Evolutionary conservation across 2,113 vertebrate genomes (phyloP).

Genomic region (Rhegmatorhina hoffmannsi): DNA sequence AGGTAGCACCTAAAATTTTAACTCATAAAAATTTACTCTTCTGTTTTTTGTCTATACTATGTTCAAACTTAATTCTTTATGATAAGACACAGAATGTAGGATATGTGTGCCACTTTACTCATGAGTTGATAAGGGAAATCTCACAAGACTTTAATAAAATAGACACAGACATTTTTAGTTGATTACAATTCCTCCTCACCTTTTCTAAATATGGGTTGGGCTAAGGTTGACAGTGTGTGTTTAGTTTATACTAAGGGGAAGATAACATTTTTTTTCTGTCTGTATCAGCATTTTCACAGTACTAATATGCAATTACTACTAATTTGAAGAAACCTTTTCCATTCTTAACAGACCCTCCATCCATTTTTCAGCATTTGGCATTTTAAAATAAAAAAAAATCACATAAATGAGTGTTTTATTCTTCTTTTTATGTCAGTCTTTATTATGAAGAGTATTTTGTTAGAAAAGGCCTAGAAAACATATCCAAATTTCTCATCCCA

Average conservation of each 20-base stretch:
- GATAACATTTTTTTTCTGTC: not conserved
- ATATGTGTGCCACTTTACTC: rapidly evolving
- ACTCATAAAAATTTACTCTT: not conserved
- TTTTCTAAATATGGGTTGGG: not conserved
- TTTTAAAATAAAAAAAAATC: not conserved
- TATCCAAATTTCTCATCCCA: not conserved
- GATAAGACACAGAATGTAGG: not conserved
- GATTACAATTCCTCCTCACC: not conserved
- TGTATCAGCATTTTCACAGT: not conserved
- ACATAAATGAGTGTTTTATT: not conserved
- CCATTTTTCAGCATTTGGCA: not conserved
- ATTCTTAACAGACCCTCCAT: not conserved
- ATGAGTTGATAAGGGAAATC: not conserved
- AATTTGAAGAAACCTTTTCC: not conserved
- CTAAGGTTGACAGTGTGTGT: not conserved
- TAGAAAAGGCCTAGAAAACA: not conserved
- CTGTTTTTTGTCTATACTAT: not conserved
- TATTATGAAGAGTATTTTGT: not conserved
- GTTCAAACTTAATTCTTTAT: not conserved
- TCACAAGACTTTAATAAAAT: not conserved
- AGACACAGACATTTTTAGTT: not conserved
- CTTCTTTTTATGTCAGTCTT: not conserved
- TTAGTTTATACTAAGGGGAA: not conserved
- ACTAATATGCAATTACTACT: not conserved
- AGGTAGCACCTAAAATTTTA: not conserved